These are phyloP conservation scores for Chrysolina americana DNA, from an alignment of 2,888 invertebrate genomes.

Conservation along the genomic window DNA sequence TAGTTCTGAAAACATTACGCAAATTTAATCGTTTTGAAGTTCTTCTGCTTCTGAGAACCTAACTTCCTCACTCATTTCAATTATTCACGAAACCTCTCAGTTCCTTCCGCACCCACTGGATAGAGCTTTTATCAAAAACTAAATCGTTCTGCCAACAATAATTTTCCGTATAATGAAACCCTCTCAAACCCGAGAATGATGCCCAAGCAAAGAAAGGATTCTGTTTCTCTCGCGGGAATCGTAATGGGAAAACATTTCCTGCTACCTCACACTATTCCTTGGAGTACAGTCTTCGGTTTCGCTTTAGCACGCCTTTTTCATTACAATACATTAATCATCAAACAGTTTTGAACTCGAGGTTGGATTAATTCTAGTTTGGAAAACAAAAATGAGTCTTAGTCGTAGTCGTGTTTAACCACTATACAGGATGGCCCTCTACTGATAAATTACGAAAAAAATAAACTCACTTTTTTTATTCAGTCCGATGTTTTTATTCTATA, in stretches of 20 bases:
- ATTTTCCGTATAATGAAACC: background rate
- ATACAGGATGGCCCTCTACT: background rate
- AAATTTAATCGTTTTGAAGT: background rate
- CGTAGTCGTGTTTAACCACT: background rate
- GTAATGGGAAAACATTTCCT: slow-evolving; percentile 16
- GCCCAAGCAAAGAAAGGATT: background rate
- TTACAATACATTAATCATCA: background rate
- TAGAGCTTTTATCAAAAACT: background rate
- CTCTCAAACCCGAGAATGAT: background rate
- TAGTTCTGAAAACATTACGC: background rate
- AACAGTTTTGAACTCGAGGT: background rate
- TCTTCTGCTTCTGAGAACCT: background rate
- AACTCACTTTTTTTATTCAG: too few relatives aligned
- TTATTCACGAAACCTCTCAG: background rate
- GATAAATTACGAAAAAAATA: background rate
- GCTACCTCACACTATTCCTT: background rate
- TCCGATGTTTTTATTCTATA: too few relatives aligned
- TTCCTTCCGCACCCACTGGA: background rate
- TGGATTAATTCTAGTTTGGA: background rate
- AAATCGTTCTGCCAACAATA: background rate
- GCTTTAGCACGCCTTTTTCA: background rate
- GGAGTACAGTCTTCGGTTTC: background rate
- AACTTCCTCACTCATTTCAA: background rate
- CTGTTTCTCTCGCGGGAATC: background rate
- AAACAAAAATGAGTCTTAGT: background rate